A percentile compares a stretch with the other conserved stretches of the same genome.
Evolutionary conservation across 2,113 vertebrate species (phyloP).

Genomic region (Zosterops lateralis): DNA sequence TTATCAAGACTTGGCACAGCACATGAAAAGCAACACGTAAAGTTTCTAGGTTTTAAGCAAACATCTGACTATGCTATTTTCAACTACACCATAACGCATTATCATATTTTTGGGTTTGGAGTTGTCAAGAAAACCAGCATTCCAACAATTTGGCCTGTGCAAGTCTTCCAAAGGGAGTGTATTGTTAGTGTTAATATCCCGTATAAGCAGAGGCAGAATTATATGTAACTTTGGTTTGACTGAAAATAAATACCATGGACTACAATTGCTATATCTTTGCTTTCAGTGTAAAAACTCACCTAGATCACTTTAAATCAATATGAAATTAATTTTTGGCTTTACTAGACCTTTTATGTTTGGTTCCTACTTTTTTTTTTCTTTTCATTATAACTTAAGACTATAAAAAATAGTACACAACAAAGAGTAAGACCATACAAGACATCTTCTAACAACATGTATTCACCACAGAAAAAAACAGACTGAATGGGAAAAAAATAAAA

Average conservation of each 20-base stretch:
- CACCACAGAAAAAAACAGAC: slow-evolving; percentile 84
- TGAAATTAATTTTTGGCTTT: slow-evolving; percentile 99
- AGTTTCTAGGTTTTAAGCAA: slow-evolving; percentile 91
- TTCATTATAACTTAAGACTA: slow-evolving; percentile 94
- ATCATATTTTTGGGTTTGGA: slow-evolving; percentile 83
- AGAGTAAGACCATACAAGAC: slow-evolving; percentile 89
- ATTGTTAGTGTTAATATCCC: slow-evolving; percentile 90
- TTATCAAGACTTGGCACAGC: slow-evolving; percentile 89
- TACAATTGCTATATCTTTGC: slow-evolving; percentile 98
- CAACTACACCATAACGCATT: slow-evolving; percentile 82
- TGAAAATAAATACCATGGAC: slow-evolving; percentile 97
- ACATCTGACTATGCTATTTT: slow-evolving; percentile 84
- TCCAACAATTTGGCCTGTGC: slow-evolving; percentile 83
- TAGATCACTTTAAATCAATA: slow-evolving; percentile 97
- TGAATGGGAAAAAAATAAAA: slow-evolving; percentile 73
- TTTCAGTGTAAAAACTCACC: slow-evolving; percentile 94
- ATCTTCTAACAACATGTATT: slow-evolving; percentile 92
- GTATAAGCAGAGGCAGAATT: slow-evolving; percentile 99
- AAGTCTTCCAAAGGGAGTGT: slow-evolving; percentile 86
- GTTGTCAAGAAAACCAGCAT: slow-evolving; percentile 81
- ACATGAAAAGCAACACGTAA: slow-evolving; percentile 88
- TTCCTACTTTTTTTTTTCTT: slow-evolving; percentile 88
- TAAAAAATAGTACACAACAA: slow-evolving; percentile 88
- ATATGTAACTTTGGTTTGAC: slow-evolving; percentile 99
- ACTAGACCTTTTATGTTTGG: slow-evolving; percentile 99